phyloP scores from a whole-genome alignment of 2,888 invertebrate genomes.

The Zygogramma bicolorata region DNA sequence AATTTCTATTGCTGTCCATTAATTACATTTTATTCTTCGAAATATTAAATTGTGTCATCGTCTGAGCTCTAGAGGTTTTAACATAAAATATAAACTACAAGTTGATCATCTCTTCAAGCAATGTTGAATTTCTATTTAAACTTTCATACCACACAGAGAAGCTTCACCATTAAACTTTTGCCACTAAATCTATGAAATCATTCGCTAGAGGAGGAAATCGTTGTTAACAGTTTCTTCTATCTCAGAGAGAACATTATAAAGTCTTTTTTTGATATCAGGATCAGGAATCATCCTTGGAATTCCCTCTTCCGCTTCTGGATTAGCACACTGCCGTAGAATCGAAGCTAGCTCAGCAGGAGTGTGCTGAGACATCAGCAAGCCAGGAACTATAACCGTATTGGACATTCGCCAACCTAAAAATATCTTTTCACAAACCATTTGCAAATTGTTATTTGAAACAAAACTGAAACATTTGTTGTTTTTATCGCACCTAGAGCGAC shows the following conservation, averaged over 20 bases:
- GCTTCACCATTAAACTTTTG: no score
- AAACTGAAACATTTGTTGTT: constrained; percentile 69
- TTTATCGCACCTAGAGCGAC: constrained; percentile 73
- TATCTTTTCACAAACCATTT: constrained; percentile 76
- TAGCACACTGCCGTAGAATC: constrained; percentile 72
- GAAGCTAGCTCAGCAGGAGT: constrained; percentile 72
- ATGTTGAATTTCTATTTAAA: no score
- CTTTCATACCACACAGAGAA: no score
- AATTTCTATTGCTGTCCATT: no score
- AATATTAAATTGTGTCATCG: no score
- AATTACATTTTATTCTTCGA: no score
- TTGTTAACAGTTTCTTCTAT: constrained; percentile 64
- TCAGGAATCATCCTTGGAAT: constrained; percentile 68
- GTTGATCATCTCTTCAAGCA: no score
- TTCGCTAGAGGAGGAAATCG: constrained; percentile 56
- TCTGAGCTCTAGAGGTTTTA: no score
- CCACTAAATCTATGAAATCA: background rate
- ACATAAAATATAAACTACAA: no score
- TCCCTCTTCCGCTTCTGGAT: constrained; percentile 68
- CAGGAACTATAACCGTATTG: constrained; percentile 73
- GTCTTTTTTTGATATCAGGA: constrained; percentile 67
- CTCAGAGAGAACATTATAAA: constrained; percentile 70
- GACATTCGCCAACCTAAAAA: constrained; percentile 73
- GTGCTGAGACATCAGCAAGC: constrained; percentile 72
- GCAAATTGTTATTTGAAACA: constrained; percentile 75